Percentiles rank a stretch among this genome's conserved stretches.
phyloP scores from a whole-genome alignment of 2,113 vertebrate genomes.

The Carollia perspicillata region DNA sequence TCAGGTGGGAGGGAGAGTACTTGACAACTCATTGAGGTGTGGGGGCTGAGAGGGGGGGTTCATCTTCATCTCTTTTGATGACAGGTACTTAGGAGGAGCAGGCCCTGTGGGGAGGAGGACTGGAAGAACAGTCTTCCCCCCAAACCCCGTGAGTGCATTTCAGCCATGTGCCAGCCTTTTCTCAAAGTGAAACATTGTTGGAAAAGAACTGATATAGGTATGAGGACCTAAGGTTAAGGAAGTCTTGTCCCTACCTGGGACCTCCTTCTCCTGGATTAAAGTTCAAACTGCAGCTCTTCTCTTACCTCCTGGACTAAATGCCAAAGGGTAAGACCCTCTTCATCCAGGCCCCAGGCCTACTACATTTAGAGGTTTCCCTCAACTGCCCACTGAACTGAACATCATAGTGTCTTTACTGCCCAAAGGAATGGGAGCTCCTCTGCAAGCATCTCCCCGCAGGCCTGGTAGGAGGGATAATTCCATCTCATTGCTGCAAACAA shows the following conservation, averaged over 20 bases:
- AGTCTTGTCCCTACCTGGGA: background rate
- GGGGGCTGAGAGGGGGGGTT: slow-evolving; percentile 69
- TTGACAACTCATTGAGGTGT: slow-evolving; percentile 74
- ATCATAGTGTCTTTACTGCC: background rate
- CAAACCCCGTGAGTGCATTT: slow-evolving; percentile 50
- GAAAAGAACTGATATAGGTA: slow-evolving; percentile 15
- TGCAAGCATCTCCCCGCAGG: background rate
- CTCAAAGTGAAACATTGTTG: slow-evolving; percentile 64
- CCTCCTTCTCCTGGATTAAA: background rate
- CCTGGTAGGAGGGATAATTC: slow-evolving; percentile 48
- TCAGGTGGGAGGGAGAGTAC: slow-evolving; percentile 71
- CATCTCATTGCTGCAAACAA: slow-evolving; percentile 55
- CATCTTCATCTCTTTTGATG: slow-evolving; percentile 68
- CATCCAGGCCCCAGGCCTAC: background rate
- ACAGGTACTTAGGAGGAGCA: slow-evolving; percentile 69
- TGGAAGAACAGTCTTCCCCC: slow-evolving; percentile 60
- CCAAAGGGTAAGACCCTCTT: background rate
- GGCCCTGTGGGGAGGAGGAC: slow-evolving; percentile 52
- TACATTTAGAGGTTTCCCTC: background rate
- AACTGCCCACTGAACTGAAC: background rate
- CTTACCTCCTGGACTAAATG: background rate
- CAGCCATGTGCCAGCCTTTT: slow-evolving; percentile 50
- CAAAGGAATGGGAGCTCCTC: background rate
- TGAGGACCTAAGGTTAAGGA: background rate
- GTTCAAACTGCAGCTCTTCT: background rate